Evolutionary conservation across 2,797 vertebrate species (phyloP).

Genomic region (Malacoraja senta): DNA sequence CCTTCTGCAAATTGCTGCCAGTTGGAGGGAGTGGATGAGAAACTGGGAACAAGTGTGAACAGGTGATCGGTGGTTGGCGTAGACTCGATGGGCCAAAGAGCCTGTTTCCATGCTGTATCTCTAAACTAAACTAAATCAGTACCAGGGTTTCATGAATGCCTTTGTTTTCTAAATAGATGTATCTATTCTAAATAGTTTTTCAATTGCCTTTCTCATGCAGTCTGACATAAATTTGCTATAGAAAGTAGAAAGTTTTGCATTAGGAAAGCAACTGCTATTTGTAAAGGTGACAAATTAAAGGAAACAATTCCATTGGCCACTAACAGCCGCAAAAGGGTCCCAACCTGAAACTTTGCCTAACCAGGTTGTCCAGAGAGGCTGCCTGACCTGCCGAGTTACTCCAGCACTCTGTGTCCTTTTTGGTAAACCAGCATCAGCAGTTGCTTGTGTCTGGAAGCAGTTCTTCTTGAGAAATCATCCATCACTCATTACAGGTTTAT

Average conservation of each 20-base stretch:
- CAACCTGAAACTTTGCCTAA: neutral
- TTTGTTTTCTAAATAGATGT: neutral
- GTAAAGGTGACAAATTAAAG: conserved; percentile 6
- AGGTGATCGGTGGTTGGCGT: too few relatives aligned
- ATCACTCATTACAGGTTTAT: neutral
- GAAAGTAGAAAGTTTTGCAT: neutral
- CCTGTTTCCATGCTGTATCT: too few relatives aligned
- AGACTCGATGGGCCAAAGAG: too few relatives aligned
- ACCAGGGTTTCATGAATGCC: neutral
- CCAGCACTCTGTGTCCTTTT: too few relatives aligned
- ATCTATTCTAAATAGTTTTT: neutral
- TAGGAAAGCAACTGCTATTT: neutral
- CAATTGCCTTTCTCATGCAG: neutral
- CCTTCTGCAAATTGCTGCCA: too few relatives aligned
- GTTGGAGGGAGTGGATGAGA: too few relatives aligned
- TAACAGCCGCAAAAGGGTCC: neutral
- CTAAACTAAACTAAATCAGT: too few relatives aligned
- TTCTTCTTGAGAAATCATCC: neutral
- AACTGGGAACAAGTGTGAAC: too few relatives aligned
- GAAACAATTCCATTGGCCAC: neutral
- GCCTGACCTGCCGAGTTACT: too few relatives aligned
- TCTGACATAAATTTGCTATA: too few relatives aligned
- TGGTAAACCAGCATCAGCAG: too few relatives aligned
- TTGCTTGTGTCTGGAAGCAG: neutral
- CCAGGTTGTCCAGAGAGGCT: too few relatives aligned